These are phyloP conservation scores for Pterocles burchelli DNA, from an alignment of 2,113 vertebrate genomes.

Conservation along the genomic window DNA sequence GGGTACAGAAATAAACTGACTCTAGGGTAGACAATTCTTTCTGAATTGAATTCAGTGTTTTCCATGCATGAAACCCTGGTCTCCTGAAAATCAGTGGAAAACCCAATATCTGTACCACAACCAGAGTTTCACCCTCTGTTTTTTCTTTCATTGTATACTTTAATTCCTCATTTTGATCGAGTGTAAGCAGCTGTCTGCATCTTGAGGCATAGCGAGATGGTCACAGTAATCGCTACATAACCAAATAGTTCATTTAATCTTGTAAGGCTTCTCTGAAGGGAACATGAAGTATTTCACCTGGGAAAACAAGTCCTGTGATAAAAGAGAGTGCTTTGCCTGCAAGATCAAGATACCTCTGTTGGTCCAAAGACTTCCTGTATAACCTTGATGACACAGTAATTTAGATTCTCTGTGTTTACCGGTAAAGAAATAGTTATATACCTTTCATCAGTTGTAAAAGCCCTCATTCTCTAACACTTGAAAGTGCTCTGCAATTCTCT, in stretches of 20 bases:
- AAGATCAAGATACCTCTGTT: neutral
- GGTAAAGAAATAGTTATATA: neutral
- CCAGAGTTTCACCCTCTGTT: neutral
- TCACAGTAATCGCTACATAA: neutral
- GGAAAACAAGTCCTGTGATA: neutral
- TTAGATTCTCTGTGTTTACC: neutral
- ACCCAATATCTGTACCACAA: accelerated
- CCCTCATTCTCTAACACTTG: neutral
- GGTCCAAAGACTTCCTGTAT: neutral
- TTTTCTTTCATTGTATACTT: neutral
- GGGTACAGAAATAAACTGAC: neutral
- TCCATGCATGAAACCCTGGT: neutral
- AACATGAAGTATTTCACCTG: neutral
- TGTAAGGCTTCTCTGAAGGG: neutral
- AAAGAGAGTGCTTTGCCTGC: neutral
- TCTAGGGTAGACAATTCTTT: neutral
- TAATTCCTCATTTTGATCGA: neutral
- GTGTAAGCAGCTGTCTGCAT: neutral
- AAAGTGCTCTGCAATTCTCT: neutral
- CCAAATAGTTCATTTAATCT: neutral
- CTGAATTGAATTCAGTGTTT: neutral
- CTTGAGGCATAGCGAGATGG: neutral
- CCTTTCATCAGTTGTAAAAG: neutral
- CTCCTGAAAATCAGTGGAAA: neutral
- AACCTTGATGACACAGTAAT: neutral